These are phyloP conservation scores for Pammene fasciana DNA, from an alignment of 2,888 invertebrate species.

Conservation along the genomic window DNA sequence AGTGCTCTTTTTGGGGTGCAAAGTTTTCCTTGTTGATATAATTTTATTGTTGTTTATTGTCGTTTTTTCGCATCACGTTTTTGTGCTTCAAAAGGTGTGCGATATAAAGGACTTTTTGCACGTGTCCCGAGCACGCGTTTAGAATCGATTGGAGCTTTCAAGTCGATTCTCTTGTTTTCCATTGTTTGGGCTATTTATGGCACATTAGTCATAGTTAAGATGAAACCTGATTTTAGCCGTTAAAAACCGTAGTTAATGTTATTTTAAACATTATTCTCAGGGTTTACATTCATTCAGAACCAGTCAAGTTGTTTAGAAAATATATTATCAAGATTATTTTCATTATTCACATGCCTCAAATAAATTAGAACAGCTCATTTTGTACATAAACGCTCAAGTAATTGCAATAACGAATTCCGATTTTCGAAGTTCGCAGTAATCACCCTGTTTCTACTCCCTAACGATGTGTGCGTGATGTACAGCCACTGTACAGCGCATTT, in stretches of 20 bases:
- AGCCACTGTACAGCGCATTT: no score
- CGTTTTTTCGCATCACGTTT: constrained; percentile 61
- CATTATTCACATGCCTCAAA: no score
- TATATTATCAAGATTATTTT: no score
- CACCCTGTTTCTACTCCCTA: no score
- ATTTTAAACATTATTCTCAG: background rate
- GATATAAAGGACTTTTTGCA: constrained; percentile 63
- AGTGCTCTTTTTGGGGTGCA: background rate
- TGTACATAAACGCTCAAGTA: no score
- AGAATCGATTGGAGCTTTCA: constrained; percentile 55
- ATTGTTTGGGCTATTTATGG: constrained; percentile 35
- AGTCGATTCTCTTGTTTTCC: constrained; percentile 50
- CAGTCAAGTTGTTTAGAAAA: background rate
- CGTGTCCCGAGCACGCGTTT: constrained; percentile 73
- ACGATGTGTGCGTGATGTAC: no score
- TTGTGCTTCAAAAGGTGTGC: constrained; percentile 67
- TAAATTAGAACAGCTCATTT: no score
- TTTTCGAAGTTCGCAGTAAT: no score
- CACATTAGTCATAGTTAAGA: constrained; percentile 23
- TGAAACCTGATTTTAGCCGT: constrained; percentile 18
- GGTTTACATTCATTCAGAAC: background rate
- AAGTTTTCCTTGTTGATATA: constrained; percentile 45
- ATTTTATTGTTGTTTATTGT: constrained; percentile 65
- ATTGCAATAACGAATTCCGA: no score
- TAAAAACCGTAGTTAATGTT: constrained; percentile 7